Percentiles rank a stretch among this genome's conserved stretches.
These are phyloP conservation scores for Caenorhabditis imperialis DNA, from an alignment of 2,888 invertebrate genomes.

Conservation along the genomic window DNA sequence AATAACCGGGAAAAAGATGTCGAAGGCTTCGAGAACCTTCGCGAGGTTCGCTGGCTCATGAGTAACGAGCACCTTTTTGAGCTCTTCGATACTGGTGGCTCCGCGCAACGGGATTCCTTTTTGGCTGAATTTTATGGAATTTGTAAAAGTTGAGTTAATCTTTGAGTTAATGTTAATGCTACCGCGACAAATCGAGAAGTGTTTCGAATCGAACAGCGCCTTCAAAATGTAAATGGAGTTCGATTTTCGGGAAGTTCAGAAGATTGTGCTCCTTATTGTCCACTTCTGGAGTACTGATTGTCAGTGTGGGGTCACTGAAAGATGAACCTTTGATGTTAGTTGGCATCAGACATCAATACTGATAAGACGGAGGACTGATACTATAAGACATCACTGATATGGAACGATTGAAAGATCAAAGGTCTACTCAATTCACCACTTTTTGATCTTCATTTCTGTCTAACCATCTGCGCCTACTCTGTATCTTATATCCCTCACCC, in stretches of 20 bases:
- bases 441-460: no score
- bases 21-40: slow-evolving; percentile 79
- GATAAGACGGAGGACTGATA: no score
- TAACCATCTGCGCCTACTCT: no score
- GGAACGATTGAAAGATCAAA: no score
- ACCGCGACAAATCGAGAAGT: slow-evolving; percentile 81
- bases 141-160: no score
- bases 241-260: slow-evolving; percentile 76
- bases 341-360: no score
- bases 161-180: no score
- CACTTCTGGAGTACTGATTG: slow-evolving; percentile 51
- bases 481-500: no score
- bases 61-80: slow-evolving; percentile 79
- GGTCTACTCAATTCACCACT: no score
- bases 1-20: slow-evolving; percentile 78
- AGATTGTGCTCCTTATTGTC: slow-evolving; percentile 49
- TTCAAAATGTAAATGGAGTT: slow-evolving; percentile 82
- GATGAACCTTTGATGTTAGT: no score
- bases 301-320: slow-evolving; percentile 50
- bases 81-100: slow-evolving; percentile 78
- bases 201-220: slow-evolving; percentile 81
- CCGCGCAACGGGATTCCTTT: slow-evolving; percentile 77
- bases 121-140: no score
- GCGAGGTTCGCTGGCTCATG: slow-evolving; percentile 79
- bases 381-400: no score